Base-by-base conservation (phyloP, 2,797 vertebrate species). In the Heliangelus exortis region DNA sequence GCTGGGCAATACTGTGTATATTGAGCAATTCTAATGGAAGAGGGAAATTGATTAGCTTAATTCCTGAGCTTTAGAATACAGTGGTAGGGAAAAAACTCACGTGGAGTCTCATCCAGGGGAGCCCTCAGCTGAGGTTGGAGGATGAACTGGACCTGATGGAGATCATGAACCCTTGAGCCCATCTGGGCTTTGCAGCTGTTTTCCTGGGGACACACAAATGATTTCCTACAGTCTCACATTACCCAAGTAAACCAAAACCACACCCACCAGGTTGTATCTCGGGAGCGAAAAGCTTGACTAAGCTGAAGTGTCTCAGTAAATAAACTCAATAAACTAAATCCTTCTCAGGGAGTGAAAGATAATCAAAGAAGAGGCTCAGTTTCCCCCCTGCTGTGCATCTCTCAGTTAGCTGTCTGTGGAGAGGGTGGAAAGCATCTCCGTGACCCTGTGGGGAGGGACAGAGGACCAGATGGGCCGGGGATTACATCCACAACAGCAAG, bases 351-450 rank as follows among this genome's bases (percentile, higher is more conserved):
- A 80, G 58, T 48, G 4, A 61, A 55, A 33, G 82, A 54, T 77
- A 43, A 78, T 71, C 12, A 2, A 4, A 0, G 17, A 48, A 86
- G 89, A 74, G 72, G 84, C 87, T 80, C 34, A 1, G 29, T 41
- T 26, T 79, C 28, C 69, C 78, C 87, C 75, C 1, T 14, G 21
- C 87, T 58, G 80, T 21, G 87, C 84, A 31, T 92, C 91, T 91
- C 80, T 68, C 93, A 39, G 83, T 67, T 92, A 36, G 76, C 34
- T 2, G 2, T 34, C 79, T 2, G 23, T 7, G 0, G 53, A 34
- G 71, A 66, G 45, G n/a, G 33, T 36, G 39, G 20, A 28, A 53
- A 76, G 84, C 36, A 2, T 72, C 58, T 57, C 74, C 8, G 0
- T 89, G 22, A 74, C 67, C 33, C 88, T 0, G 3, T 9, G 48